Evolutionary conservation across 1,140 invertebrate species (phyloP).

Genomic region (Parasteatoda tepidariorum): DNA sequence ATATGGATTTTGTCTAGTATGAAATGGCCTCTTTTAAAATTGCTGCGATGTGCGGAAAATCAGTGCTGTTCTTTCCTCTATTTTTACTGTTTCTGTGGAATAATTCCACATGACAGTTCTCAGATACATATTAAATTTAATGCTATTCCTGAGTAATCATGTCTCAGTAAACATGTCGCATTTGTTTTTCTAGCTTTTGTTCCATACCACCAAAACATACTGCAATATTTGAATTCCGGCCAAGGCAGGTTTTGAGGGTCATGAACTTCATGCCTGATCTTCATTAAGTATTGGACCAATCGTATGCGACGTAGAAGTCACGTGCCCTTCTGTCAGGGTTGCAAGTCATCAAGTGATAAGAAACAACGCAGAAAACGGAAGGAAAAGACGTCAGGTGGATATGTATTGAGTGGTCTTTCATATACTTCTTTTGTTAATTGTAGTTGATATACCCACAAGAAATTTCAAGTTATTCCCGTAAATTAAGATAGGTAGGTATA

Average conservation of each 20-base stretch:
- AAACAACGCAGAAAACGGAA: slow-evolving; percentile 29
- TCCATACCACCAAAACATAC: too few relatives aligned
- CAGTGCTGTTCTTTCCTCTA: too few relatives aligned
- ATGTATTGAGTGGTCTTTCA: slow-evolving; percentile 28
- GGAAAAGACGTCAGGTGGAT: slow-evolving; percentile 58
- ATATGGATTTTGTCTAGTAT: too few relatives aligned
- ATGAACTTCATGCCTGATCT: slow-evolving; percentile 57
- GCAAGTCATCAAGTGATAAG: slow-evolving; percentile 60
- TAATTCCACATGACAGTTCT: too few relatives aligned
- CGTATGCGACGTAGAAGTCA: slow-evolving; percentile 18
- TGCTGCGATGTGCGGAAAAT: too few relatives aligned
- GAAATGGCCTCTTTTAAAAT: too few relatives aligned
- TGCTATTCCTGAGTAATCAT: too few relatives aligned
- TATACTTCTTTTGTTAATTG: slow-evolving; percentile 31
- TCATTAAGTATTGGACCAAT: slow-evolving; percentile 35
- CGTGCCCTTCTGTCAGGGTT: slow-evolving; percentile 44
- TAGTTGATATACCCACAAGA: background rate
- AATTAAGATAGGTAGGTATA: slow-evolving; percentile 48
- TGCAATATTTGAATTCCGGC: slow-evolving; percentile 48
- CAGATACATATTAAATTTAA: too few relatives aligned
- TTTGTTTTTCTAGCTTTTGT: too few relatives aligned
- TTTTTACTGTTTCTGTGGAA: too few relatives aligned
- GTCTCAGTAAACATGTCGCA: too few relatives aligned
- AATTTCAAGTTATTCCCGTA: slow-evolving; percentile 20
- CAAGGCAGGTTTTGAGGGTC: slow-evolving; percentile 54